Evolutionary conservation across 2,113 vertebrate species (phyloP), one percentile per base, ranked within the genome.

Genomic region (Salvelinus fontinalis): DNA sequence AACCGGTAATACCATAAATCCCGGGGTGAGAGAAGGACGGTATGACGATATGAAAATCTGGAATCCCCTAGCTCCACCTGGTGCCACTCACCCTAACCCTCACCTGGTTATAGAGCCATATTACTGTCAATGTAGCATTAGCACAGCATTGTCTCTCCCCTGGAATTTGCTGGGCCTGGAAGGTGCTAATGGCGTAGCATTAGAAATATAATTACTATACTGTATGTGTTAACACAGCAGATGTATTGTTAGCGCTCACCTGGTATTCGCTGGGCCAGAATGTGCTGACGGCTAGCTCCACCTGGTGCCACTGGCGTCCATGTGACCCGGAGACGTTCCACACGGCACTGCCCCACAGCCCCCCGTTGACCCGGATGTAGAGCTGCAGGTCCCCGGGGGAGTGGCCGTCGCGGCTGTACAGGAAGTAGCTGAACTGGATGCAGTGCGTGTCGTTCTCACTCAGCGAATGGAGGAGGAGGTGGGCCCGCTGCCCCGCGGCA

Each of bases 261-360:
- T 99, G 97, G 83, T 99, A 99, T 82, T 98, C 96, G 3, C 91
- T 98, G 88, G 97, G 97, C 97, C 97, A 99, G 93, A 98, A 98
- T 27, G 96, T 97, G 92, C 97, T 98, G 89, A 99, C 95, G 0
- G 97, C 97, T 65, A 99, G 85, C 87, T 99, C 97, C 0, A 96
- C 96, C 85, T 98, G 97, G 85, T 98, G 95, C 97, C 97, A 99
- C 90, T 97, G 95, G 20, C 76, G 94, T 5, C 96, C 97, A 0
- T 95, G 95, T 5, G 96, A 97, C 82, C 96, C 96, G 0, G 96
- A 95, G 78, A 96, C 86, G 0, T 97, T 97, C 97, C 97, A 99
- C 34, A 98, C 97, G 0, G 96, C 92, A 0, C 95, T 95, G 86
- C 96, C 97, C 85, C 95, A 84, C 2, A 94, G 92, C 0, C 95